Base-by-base conservation (phyloP, 2,113 vertebrate genomes). In the Sigmodon hispidus region DNA sequence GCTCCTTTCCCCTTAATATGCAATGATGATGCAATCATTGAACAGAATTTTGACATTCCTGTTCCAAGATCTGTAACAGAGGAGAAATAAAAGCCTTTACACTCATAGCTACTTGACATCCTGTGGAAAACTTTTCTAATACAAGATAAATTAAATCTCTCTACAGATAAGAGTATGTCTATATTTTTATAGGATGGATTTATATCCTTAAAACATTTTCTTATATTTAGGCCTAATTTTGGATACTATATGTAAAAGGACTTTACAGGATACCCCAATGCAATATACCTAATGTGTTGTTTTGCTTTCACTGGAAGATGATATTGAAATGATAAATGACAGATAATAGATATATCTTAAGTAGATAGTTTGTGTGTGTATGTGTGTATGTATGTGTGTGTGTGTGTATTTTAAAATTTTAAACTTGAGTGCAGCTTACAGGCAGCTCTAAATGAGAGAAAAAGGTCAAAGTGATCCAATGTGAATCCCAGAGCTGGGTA, bases 221-320 rank as follows among this genome's bases (percentile, higher is more conserved):
- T 50, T 52, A 34, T 52, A 22, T 55, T 31, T 40, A 31, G 24
- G 7, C 0, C 10, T 15, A 1, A 0, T 57, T 8, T 85, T 83
- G 40, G 22, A 83, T 40, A 83, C 34, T 34, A 7, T 1, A 40
- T 4, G 9, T 16, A 45, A 72, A 67, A 70, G 17, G 36, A 40
- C 5, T 8, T 2, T 5, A 10, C 7, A 36, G 8, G 0, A 12
- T 7, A 1, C 2, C 11, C 24, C 17, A 31, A 31, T 24, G 29
- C 3, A 9, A 2, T 0, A 0, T 0, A 7, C 22, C 26, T 63
- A 4, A 2, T 52, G 17, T 73, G 52, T 34, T 40, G 76, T 34
- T 24, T 31, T 88, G 13, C 15, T 69, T 24, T 67, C 48, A 52
- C 7, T 75, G 21, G 59, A 70, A 70, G 34, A 70, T 70, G 36